Evolutionary conservation across 1,140 invertebrate genomes (phyloP).

Genomic region (Drosophila watanabei): DNA sequence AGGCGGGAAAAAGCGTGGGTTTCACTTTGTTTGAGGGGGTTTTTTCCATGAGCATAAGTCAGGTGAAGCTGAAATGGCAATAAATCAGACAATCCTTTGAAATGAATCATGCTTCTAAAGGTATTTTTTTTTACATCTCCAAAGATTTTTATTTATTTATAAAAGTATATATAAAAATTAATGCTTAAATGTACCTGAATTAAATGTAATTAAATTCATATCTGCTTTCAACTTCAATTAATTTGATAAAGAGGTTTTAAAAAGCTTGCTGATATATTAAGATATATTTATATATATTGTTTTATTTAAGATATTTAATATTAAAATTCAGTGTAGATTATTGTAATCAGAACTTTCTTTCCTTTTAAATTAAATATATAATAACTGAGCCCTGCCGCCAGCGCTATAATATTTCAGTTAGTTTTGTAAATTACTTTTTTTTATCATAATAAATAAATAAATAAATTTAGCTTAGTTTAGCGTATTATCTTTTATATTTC

Average conservation of each 20-base stretch:
- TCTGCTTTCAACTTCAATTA: too few relatives aligned
- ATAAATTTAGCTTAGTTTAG: neutral
- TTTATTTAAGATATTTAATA: too few relatives aligned
- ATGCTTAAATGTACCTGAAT: too few relatives aligned
- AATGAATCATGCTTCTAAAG: constrained; percentile 17
- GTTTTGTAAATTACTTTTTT: too few relatives aligned
- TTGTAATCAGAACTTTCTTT: neutral
- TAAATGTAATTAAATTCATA: too few relatives aligned
- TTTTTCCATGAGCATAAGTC: constrained; percentile 18
- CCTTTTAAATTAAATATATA: neutral
- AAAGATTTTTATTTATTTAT: neutral
- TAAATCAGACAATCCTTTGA: constrained; percentile 27
- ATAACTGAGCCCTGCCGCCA: too few relatives aligned
- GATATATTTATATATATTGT: too few relatives aligned
- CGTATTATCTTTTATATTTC: neutral
- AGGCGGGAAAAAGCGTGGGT: constrained; percentile 16
- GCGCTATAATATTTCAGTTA: too few relatives aligned
- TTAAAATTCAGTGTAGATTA: neutral
- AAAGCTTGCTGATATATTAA: too few relatives aligned
- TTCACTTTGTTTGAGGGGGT: constrained; percentile 11
- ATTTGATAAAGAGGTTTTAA: neutral
- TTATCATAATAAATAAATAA: too few relatives aligned
- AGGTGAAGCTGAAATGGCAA: constrained; percentile 23
- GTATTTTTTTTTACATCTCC: neutral
- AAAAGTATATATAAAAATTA: neutral